phyloP scores from a whole-genome alignment of 1,140 invertebrate species.

The Psilanteris sp. region DNA sequence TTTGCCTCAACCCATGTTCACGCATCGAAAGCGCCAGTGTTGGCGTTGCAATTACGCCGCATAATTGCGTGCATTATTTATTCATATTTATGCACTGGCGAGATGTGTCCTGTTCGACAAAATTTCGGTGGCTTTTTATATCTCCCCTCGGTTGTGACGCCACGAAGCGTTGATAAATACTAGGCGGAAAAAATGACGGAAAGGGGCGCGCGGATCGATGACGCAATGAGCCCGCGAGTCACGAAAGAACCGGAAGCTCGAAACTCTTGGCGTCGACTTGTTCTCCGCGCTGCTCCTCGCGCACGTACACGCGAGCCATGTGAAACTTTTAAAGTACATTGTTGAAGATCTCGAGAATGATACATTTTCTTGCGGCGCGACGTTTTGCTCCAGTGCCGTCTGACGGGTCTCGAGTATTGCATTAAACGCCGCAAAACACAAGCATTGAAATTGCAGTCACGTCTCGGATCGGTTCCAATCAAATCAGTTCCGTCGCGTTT shows the following conservation, averaged over 20 bases:
- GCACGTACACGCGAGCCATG: slow-evolving; percentile 27
- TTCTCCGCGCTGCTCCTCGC: slow-evolving; percentile 23
- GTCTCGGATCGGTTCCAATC: too few species aligned
- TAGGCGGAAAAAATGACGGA: slow-evolving; percentile 13
- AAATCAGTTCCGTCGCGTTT: too few species aligned
- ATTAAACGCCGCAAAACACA: too few species aligned
- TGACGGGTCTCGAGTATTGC: slow-evolving; percentile 36
- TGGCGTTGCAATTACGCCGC: too few species aligned
- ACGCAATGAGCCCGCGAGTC: slow-evolving; percentile 55
- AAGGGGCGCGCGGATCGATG: slow-evolving; percentile 48
- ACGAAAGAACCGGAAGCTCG: slow-evolving; percentile 52
- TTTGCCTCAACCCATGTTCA: too few species aligned
- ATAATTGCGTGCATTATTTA: too few species aligned
- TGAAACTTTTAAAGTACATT: slow-evolving; percentile 57
- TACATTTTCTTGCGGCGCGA: slow-evolving; percentile 45
- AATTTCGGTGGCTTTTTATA: too few species aligned
- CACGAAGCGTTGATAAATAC: slow-evolving; percentile 36
- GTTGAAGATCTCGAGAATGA: slow-evolving; percentile 34
- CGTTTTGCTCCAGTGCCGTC: slow-evolving; percentile 19
- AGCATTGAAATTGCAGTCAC: too few species aligned
- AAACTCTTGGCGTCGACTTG: slow-evolving; percentile 56
- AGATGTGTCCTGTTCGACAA: too few species aligned
- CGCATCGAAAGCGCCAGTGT: too few species aligned
- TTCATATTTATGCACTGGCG: too few species aligned
- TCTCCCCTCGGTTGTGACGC: slow-evolving; percentile 12